Percentiles rank a stretch among this genome's conserved stretches.
Conservation (phyloP, 2,888 invertebrate species). For the Sicus ferrugineus region DNA sequence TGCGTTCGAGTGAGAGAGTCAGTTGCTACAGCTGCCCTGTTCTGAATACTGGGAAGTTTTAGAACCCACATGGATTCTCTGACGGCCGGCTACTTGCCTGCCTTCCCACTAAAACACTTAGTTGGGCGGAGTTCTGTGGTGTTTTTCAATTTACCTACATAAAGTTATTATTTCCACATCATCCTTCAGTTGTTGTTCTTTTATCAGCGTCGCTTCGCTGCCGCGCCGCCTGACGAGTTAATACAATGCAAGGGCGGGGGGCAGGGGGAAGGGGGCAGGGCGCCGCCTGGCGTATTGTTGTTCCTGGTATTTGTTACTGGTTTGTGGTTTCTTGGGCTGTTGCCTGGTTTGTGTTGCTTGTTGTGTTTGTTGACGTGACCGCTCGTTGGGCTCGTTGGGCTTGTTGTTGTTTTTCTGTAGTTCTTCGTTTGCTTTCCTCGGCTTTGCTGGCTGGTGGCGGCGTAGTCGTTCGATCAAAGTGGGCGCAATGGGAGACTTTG, state of each 20-base stretch:
- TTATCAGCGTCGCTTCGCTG: not conserved
- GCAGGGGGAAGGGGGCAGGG: not conserved
- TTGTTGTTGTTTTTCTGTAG: not conserved
- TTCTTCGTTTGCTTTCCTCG: constrained; percentile 17
- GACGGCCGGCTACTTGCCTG: constrained; percentile 25
- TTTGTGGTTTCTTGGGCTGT: constrained; percentile 34
- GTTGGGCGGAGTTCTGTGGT: constrained; percentile 60
- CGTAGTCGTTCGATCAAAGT: constrained; percentile 32
- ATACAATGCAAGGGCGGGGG: too few relatives aligned
- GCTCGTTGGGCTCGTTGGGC: not conserved
- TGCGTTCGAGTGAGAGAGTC: constrained; percentile 45
- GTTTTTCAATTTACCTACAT: constrained; percentile 60
- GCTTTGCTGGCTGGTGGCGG: constrained; percentile 7
- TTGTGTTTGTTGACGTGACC: constrained; percentile 29
- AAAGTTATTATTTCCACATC: constrained; percentile 58
- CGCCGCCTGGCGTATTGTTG: not conserved
- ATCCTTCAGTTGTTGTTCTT: constrained; percentile 17
- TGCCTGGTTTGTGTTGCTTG: constrained; percentile 14
- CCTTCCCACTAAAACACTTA: too few relatives aligned
- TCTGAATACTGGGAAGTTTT: constrained; percentile 54
- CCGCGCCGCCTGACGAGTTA: too few relatives aligned
- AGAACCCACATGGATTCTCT: not conserved
- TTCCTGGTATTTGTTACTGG: constrained; percentile 36
- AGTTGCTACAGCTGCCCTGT: constrained; percentile 39
- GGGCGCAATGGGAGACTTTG: constrained; percentile 45